Evolutionary conservation across 1,140 invertebrate species (phyloP), one percentile per base, ranked within the genome.

Genomic region (Pseudomyrmex cubaensis): DNA sequence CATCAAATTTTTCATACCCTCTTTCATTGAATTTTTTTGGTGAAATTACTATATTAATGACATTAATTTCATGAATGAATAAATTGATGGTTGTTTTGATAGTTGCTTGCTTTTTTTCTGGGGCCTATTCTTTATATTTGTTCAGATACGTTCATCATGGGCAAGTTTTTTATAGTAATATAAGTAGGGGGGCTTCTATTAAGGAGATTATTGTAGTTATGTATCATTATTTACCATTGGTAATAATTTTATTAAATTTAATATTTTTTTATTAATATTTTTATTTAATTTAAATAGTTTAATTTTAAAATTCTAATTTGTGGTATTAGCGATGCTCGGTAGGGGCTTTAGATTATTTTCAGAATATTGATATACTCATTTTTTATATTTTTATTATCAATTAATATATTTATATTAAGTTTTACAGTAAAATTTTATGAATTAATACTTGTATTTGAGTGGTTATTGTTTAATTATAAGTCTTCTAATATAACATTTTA

Each of bases 81-180:
- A 35, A 10, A 10, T 22, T 22, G 2, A 48, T 48, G 2, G 0
- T 87, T 96, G 93, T 95, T 77, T 50, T 92, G 83, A 92, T 95
- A 92, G 92, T 95, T 91, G 96, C 94, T 96, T 96, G 95, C 67
- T 90, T 96, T 91, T 61, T 89, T 50, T 95, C 94, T 1, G 3
- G 4, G 0, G 46, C 22, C 74, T 95, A 88, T 91, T 96, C 91
- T 93, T 56, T 78, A 46, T 69, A 62, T 50, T 63, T 62, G 22
- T 75, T n/a, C 63, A 59, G 13, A 1, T 78, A 91, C 94, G 93
- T 89, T 88, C 95, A 96, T 88, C 95, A 96, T 94, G 95, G 95
- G 1, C 91, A 90, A 73, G 90, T 92, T 92, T 82, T 83, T 89
- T 95, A 20, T 0, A 0, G 0, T 96, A 91, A 96, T 93, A 95